A percentile compares a stretch with the other conserved stretches of the same genome.
Evolutionary conservation across 2,888 invertebrate genomes (phyloP).

Genomic region (Octodonta nipae): DNA sequence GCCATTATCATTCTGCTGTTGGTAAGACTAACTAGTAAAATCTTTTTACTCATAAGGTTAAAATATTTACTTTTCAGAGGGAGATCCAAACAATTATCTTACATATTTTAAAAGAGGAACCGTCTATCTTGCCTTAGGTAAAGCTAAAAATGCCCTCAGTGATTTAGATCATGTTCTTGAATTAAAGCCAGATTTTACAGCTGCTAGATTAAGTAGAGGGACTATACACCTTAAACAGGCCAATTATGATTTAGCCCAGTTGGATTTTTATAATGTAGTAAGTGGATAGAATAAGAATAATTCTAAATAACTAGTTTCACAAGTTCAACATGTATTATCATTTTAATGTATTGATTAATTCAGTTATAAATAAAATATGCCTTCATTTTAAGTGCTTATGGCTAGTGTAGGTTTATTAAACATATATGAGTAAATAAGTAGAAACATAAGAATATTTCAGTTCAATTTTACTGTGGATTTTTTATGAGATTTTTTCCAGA

Average conservation of each 20-base stretch:
- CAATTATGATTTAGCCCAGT: constrained; percentile 64
- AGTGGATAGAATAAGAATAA: too few species aligned
- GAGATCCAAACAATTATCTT: constrained; percentile 88
- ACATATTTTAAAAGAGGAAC: constrained; percentile 93
- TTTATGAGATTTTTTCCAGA: too few species aligned
- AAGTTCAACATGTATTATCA: too few species aligned
- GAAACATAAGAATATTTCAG: too few species aligned
- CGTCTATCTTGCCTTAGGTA: constrained; percentile 88
- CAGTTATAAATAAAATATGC: too few species aligned
- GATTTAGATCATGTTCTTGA: constrained; percentile 88
- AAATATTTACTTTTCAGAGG: constrained; percentile 62
- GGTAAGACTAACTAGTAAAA: constrained; percentile 45
- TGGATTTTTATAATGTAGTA: constrained; percentile 76
- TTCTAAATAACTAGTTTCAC: too few species aligned
- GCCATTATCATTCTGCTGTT: constrained; percentile 95
- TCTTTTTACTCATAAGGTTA: constrained; percentile 1
- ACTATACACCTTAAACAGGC: constrained; percentile 83
- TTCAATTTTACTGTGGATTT: too few species aligned
- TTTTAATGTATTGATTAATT: too few species aligned
- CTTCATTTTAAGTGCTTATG: too few species aligned
- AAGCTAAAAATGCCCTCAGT: constrained; percentile 84
- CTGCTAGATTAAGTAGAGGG: constrained; percentile 66
- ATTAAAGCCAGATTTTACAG: constrained; percentile 85
- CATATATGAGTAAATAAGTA: too few species aligned
- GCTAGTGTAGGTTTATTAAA: too few species aligned